Base-by-base conservation (phyloP, 2,113 vertebrate species). In the Mus musculus region DNA sequence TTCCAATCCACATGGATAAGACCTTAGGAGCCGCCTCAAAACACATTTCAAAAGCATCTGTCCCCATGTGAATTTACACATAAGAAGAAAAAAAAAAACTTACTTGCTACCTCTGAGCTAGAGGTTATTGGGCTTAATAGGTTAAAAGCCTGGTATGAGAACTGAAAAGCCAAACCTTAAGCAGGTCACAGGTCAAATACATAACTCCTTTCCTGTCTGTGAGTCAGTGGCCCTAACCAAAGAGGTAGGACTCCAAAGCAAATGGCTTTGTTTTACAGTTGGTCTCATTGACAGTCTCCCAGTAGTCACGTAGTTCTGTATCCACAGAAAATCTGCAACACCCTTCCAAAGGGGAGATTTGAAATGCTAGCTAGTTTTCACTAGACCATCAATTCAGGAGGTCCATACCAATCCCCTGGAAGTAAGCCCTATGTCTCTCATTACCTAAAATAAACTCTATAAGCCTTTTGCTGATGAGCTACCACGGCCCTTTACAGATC, bases 291-390 rank as follows among this genome's bases (percentile, higher is more conserved):
- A 87, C 3, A 36, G 30, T 4, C 69, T 78, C 65, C 52, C 85
- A 88, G 63, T 1, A 63, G 19, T 36, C 17, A 22, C 22, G 39
- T 33, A 61, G 26, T 80, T 85, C 39, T 76, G 17, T 86, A 67
- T 56, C 93, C 69, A 92, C 49, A 95, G 94, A 92, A 96, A 72
- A 63, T 71, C 63, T 12, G 46, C 71, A 87, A 89, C 54, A 88
- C 1, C 1, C 26, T 92, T 87, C 80, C 42, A 84, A 65, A 78
- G 61, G 49, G 49, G 9, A 10, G 6, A 46, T 30, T 92, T 93
- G 71, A 67, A 67, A 86, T 33, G 9, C 33, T 33, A 26, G 5
- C 33, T 67, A 67, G 30, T 86, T 67, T 67, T 67, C n/a, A 49
- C 93, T 77, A 12, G 22, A 24, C 63, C 46, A 39, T 52, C 75